Conservation (phyloP, 2,888 invertebrate genomes). For the Diaperis boleti region DNA sequence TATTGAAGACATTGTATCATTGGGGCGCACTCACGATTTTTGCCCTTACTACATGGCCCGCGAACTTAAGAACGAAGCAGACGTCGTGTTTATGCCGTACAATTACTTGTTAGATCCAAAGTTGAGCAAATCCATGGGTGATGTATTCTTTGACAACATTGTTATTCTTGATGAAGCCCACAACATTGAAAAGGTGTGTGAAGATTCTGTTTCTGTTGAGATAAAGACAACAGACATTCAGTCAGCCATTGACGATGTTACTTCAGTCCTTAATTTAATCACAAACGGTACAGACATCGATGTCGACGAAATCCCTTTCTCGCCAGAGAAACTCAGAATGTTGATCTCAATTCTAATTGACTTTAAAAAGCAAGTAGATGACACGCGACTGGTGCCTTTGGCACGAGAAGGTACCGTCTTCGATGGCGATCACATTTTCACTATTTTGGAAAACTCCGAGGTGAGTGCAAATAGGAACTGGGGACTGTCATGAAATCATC, state of each 20-base stretch:
- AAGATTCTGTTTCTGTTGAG: constrained; percentile 86
- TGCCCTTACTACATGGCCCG: constrained; percentile 96
- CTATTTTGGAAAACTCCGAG: constrained; percentile 77
- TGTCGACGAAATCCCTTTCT: constrained; percentile 75
- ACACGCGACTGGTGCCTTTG: neutral
- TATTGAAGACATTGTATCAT: constrained; percentile 91
- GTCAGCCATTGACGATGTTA: constrained; percentile 81
- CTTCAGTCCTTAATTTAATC: constrained; percentile 75
- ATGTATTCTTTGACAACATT: constrained; percentile 79
- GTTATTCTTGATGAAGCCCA: constrained; percentile 98
- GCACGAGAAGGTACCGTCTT: constrained; percentile 74
- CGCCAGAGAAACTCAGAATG: constrained; percentile 81
- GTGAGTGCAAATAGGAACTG: constrained; percentile 61
- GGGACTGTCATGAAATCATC: neutral
- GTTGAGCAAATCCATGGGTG: constrained; percentile 49
- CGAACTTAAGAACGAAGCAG: constrained; percentile 87
- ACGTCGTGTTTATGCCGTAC: constrained; percentile 98
- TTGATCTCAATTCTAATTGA: constrained; percentile 79
- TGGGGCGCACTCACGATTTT: constrained; percentile 83
- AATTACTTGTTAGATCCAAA: constrained; percentile 71
- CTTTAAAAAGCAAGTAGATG: neutral
- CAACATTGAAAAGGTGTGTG: constrained; percentile 96
- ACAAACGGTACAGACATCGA: constrained; percentile 47
- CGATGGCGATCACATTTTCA: constrained; percentile 82
- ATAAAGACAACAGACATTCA: constrained; percentile 88